Evolutionary conservation across 2,797 vertebrate species (phyloP).

Genomic region (Erethizon dorsatum): DNA sequence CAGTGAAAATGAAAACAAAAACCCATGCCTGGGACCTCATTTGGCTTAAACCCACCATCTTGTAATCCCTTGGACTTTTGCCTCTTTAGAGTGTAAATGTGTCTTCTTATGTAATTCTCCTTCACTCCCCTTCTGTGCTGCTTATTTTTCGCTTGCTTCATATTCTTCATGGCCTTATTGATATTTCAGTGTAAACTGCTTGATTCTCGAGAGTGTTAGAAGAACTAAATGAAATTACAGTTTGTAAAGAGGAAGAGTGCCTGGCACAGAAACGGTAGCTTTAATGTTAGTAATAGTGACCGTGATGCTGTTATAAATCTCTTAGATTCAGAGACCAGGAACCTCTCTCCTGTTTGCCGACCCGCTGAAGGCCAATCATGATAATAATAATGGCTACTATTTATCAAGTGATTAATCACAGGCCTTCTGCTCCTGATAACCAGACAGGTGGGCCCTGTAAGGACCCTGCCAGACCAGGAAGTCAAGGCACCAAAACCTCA

Average conservation of each 20-base stretch:
- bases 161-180: background rate
- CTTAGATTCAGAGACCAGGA: background rate
- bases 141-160: conserved; percentile 34
- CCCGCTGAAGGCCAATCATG: conserved; percentile 27
- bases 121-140: background rate
- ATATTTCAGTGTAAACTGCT: conserved; percentile 43
- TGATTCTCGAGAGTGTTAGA: background rate
- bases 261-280: background rate
- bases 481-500: conserved; percentile 17
- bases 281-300: conserved; percentile 25
- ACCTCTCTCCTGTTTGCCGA: conserved; percentile 2
- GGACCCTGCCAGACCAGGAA: background rate
- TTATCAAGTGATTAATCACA: background rate
- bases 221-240: background rate
- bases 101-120: background rate
- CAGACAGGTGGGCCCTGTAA: background rate
- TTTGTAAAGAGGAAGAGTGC: background rate
- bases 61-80: background rate
- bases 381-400: background rate
- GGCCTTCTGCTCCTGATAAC: background rate
- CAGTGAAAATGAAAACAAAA: background rate
- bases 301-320: background rate
- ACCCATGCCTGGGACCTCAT: background rate
- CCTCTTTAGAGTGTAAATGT: background rate
- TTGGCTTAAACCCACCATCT: background rate